Conservation (phyloP, 1,140 invertebrate genomes). For the Dendroctonus valens region DNA sequence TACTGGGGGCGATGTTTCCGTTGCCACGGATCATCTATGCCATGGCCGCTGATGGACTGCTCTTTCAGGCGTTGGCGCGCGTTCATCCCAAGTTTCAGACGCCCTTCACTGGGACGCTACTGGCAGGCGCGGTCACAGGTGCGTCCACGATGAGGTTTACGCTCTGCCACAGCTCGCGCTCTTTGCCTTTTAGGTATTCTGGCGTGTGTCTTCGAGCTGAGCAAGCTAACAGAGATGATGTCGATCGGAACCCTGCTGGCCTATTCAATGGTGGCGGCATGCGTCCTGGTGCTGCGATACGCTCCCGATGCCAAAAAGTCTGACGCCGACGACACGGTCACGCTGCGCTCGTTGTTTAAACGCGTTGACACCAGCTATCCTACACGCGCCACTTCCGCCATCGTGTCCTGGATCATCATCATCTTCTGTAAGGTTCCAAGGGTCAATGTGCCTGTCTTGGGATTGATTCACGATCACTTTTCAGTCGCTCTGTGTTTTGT, state of each 20-base stretch:
- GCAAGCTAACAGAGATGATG: slow-evolving; percentile 82
- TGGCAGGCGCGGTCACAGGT: slow-evolving; percentile 75
- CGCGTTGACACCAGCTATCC: slow-evolving; percentile 51
- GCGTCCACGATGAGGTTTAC: too few relatives aligned
- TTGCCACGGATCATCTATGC: slow-evolving; percentile 84
- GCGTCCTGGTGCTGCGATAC: slow-evolving; percentile 69
- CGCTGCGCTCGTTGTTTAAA: slow-evolving; percentile 42
- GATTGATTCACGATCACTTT: slow-evolving; percentile 19
- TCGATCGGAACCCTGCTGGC: slow-evolving; percentile 83
- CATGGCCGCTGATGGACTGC: slow-evolving; percentile 81
- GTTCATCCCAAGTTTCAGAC: slow-evolving; percentile 72
- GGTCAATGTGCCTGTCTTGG: neutral
- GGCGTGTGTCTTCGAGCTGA: slow-evolving; percentile 74
- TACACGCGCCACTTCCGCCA: slow-evolving; percentile 53
- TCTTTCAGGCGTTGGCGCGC: slow-evolving; percentile 72
- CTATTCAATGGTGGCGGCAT: slow-evolving; percentile 82
- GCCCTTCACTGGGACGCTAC: slow-evolving; percentile 75
- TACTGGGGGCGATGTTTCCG: slow-evolving; percentile 84
- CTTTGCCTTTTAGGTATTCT: slow-evolving; percentile 63
- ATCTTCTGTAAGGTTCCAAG: slow-evolving; percentile 50
- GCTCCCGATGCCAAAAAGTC: slow-evolving; percentile 30
- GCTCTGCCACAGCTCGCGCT: neutral
- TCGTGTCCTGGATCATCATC: slow-evolving; percentile 56
- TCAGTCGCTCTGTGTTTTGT: slow-evolving; percentile 40
- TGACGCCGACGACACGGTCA: slow-evolving; percentile 39